Evolutionary conservation across 2,797 vertebrate genomes (phyloP).

Genomic region (Pseudomugil gertrudae): DNA sequence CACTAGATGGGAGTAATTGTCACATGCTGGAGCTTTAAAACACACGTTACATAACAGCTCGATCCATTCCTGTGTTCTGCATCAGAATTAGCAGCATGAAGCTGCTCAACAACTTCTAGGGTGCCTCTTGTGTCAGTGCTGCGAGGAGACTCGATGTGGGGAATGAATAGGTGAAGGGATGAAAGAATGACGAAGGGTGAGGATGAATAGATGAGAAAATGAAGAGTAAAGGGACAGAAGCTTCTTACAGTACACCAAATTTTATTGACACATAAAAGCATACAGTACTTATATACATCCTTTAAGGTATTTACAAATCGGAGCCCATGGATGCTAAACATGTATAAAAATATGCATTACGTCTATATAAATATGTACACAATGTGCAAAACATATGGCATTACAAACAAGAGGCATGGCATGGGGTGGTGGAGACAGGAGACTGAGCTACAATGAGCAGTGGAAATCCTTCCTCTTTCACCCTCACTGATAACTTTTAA

Average conservation of each 20-base stretch:
- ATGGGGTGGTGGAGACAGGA: constrained; percentile 61
- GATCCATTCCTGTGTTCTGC: too few species aligned
- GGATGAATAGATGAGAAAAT: too few species aligned
- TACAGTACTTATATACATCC: constrained; percentile 84
- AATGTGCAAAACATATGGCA: constrained; percentile 99
- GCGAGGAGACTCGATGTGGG: too few species aligned
- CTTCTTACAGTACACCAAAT: constrained; percentile 82
- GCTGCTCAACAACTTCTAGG: too few species aligned
- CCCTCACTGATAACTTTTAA: not conserved
- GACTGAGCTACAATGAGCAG: constrained; percentile 18
- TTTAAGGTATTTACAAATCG: constrained; percentile 97
- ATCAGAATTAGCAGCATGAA: too few species aligned
- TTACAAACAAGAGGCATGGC: constrained; percentile 88
- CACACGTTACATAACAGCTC: too few species aligned
- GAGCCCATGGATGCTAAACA: constrained; percentile 91
- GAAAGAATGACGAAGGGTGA: too few species aligned
- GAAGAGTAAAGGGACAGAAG: not conserved
- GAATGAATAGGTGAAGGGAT: too few species aligned
- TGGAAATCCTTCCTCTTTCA: constrained; percentile 1
- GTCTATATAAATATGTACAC: constrained; percentile 93
- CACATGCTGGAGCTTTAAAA: too few species aligned
- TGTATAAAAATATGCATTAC: constrained; percentile 98
- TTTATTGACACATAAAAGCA: constrained; percentile 93
- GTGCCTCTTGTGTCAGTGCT: too few species aligned
- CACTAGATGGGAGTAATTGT: too few species aligned